A percentile compares a stretch with the other conserved stretches of the same genome.
These are phyloP conservation scores for Ganaspis brasiliensis DNA, from an alignment of 2,888 invertebrate genomes.

Conservation along the genomic window DNA sequence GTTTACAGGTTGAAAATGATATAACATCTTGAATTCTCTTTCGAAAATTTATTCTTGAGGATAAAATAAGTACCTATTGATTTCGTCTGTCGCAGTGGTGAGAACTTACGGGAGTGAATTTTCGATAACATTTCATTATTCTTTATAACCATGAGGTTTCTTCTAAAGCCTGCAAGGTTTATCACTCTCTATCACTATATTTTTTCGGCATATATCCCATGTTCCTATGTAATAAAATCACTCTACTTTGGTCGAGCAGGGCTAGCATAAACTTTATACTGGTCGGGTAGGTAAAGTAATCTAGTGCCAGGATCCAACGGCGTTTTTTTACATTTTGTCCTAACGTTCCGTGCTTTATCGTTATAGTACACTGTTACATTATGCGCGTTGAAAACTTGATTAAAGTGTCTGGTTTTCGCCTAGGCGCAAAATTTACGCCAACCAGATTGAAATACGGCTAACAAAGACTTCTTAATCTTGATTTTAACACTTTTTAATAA, in stretches of 20 bases:
- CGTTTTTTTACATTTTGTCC: conserved; percentile 28
- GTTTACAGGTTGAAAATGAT: too few relatives aligned
- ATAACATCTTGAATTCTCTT: too few relatives aligned
- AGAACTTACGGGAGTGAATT: too few relatives aligned
- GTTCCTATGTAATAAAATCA: conserved; percentile 29
- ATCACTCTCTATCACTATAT: conserved; percentile 19
- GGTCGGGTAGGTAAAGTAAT: conserved; percentile 27
- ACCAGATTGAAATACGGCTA: background rate
- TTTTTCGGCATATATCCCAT: conserved; percentile 14
- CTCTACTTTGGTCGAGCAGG: background rate
- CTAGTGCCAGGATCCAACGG: conserved; percentile 19
- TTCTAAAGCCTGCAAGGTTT: conserved; percentile 1
- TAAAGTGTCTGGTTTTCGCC: conserved; percentile 22
- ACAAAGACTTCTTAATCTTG: conserved; percentile 1
- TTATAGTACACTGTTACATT: conserved; percentile 22
- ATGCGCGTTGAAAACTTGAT: conserved; percentile 30
- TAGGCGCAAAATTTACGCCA: background rate
- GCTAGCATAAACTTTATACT: conserved; percentile 32
- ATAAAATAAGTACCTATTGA: background rate
- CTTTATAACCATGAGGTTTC: background rate
- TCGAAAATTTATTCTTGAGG: too few relatives aligned
- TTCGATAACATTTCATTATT: background rate
- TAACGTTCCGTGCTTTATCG: conserved; percentile 27
- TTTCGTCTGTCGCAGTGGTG: background rate
- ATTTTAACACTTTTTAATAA: background rate